Evolutionary conservation across 2,797 vertebrate genomes (phyloP).

Genomic region (Crenichthys baileyi): DNA sequence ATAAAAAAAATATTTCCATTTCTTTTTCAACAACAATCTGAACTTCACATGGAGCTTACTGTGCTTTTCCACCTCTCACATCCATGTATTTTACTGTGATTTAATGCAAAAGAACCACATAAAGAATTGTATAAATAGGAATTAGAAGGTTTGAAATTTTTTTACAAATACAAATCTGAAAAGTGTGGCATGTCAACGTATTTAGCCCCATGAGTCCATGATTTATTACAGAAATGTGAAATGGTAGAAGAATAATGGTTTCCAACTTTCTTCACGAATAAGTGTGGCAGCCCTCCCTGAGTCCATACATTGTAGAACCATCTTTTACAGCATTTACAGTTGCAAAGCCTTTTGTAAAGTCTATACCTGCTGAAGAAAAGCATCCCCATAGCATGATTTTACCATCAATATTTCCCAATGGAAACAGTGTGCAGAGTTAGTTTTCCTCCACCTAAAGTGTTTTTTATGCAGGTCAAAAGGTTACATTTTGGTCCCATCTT

Average conservation of each 20-base stretch:
- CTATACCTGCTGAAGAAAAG: not conserved
- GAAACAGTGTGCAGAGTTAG: not conserved
- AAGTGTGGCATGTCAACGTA: not conserved
- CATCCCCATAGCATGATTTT: not conserved
- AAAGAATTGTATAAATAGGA: not conserved
- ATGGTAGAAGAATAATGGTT: not conserved
- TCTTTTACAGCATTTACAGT: not conserved
- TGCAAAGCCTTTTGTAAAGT: not conserved
- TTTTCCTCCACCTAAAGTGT: not conserved
- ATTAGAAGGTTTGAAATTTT: not conserved
- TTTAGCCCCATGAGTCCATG: not conserved
- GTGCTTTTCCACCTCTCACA: not conserved
- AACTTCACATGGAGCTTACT: not conserved
- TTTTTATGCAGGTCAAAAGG: not conserved
- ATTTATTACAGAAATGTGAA: not conserved
- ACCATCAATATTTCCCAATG: not conserved
- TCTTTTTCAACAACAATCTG: not conserved
- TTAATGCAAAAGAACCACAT: not conserved
- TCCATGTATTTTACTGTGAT: not conserved
- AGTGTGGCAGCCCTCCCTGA: not conserved
- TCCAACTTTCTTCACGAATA: not conserved
- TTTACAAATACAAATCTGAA: not conserved
- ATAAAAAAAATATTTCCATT: too few relatives aligned
- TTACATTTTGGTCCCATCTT: not conserved
- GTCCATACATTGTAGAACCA: not conserved